These are phyloP conservation scores for Epizoanthus scotinus DNA, from an alignment of 92 coral and sea anemone genomes.

Conservation along the genomic window DNA sequence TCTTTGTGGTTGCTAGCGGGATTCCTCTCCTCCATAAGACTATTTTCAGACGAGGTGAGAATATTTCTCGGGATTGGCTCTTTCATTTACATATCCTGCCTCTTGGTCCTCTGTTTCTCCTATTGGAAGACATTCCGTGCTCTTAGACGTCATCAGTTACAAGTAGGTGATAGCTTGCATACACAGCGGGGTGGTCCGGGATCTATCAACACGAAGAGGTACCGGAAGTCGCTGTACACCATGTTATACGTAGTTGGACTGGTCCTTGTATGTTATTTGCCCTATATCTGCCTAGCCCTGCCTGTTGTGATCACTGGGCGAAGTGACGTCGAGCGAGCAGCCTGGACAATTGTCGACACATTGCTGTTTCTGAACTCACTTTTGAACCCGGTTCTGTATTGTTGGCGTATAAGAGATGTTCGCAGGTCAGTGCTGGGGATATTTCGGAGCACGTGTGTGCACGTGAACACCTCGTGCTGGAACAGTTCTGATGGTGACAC, in stretches of 20 bases:
- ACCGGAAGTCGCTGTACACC: constrained; percentile 43
- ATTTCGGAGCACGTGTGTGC: background rate
- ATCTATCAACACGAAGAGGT: constrained; percentile 35
- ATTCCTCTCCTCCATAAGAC: constrained; percentile 47
- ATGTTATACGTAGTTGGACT: constrained; percentile 56
- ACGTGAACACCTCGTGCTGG: too few relatives aligned
- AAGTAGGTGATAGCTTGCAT: constrained; percentile 4
- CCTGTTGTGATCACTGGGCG: constrained; percentile 46
- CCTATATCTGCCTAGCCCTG: constrained; percentile 48
- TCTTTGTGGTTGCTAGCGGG: constrained; percentile 40
- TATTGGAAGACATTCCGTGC: constrained; percentile 49
- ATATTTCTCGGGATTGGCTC: constrained; percentile 47
- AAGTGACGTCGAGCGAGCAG: constrained; percentile 39
- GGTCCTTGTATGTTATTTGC: constrained; percentile 51
- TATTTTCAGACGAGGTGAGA: constrained; percentile 42
- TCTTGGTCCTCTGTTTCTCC: constrained; percentile 39
- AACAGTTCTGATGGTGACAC: too few relatives aligned
- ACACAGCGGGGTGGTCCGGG: background rate
- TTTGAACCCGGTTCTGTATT: constrained; percentile 51
- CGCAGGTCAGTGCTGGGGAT: constrained; percentile 32
- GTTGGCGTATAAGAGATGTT: constrained; percentile 59
- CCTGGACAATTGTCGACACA: constrained; percentile 47
- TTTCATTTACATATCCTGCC: constrained; percentile 37
- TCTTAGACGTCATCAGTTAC: constrained; percentile 21
- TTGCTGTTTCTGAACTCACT: constrained; percentile 56